Base-by-base conservation (phyloP, 2,888 invertebrate genomes). In the Nemotelus nigrinus region DNA sequence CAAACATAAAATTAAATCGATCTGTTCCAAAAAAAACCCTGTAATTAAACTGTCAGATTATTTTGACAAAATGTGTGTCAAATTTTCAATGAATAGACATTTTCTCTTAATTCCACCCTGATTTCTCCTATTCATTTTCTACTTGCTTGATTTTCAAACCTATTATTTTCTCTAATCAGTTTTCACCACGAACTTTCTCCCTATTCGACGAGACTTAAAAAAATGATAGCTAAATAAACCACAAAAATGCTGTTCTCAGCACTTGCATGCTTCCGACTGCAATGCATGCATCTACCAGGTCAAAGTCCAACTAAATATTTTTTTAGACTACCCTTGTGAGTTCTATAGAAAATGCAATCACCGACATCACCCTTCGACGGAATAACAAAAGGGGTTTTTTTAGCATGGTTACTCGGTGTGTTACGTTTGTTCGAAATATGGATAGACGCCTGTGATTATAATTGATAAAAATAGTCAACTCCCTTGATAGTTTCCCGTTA, bases 21-120 rank as follows among this genome's bases (percentile, higher is more conserved):
- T 25, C 25, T 1, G 25, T 25, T 25, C 25, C 0, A 25, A 25
- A 25, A 25, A 25, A 3, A 41, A 2, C 48, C 63, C 74, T 60
- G 47, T 74, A 74, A 60, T 74, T 74, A 74, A 74, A 74, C 60
- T 74, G 74, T 74, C 74, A 50, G 74, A 74, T 74, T 74, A 74
- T 74, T 74, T 74, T 74, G 74, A 74, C 74, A 74, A 74, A 74
- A 60, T 60, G 74, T 74, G 60, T 63, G 74, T 72, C 72, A n/a
- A 47, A 55, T 55, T 47, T 47, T 55, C 55, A 45, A 50, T 70
- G 70, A 70, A 70, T 70, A 70, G 1, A 6, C n/a, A 25, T 67
- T 48, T 39, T 50, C 50, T 50, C 50, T 44, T n/a, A 45, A 4
- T 60, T 7, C 60, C 41, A 41, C 41, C 60, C 7, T 5, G 4